Percentiles rank a stretch among this genome's conserved stretches.
These are phyloP conservation scores for Bubo bubo DNA, from an alignment of 2,113 vertebrate genomes.

Conservation along the genomic window DNA sequence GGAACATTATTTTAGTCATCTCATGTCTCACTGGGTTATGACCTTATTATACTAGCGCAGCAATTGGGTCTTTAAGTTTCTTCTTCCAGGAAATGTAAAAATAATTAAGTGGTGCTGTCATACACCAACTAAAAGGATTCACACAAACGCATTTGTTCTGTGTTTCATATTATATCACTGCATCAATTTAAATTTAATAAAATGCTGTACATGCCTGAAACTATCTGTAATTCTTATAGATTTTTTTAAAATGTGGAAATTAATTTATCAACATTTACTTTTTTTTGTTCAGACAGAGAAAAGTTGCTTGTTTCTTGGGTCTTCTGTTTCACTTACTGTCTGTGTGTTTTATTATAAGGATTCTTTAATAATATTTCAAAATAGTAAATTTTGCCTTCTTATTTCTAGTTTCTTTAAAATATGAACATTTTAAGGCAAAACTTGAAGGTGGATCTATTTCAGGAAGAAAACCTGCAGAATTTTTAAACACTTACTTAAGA, in stretches of 20 bases:
- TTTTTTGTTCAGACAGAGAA: background rate
- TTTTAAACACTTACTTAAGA: background rate
- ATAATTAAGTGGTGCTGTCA: background rate
- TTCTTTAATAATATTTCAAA: background rate
- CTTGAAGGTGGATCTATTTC: background rate
- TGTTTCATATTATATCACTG: background rate
- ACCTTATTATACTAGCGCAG: background rate
- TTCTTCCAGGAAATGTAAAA: conserved; percentile 14
- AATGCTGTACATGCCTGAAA: background rate
- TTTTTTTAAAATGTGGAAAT: background rate
- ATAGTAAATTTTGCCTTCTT: background rate
- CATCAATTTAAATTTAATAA: background rate
- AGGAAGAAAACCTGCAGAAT: background rate
- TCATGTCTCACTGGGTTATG: background rate
- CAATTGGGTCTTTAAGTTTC: background rate
- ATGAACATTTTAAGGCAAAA: background rate
- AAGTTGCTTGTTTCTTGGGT: background rate
- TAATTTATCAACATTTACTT: background rate
- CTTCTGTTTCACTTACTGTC: background rate
- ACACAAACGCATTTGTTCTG: background rate
- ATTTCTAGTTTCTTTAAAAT: background rate
- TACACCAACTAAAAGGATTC: background rate
- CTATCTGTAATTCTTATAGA: background rate
- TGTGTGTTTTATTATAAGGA: background rate
- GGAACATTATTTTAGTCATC: background rate